These are phyloP conservation scores for Apodemia hepburni DNA, from an alignment of 2,888 invertebrate species.

Conservation along the genomic window DNA sequence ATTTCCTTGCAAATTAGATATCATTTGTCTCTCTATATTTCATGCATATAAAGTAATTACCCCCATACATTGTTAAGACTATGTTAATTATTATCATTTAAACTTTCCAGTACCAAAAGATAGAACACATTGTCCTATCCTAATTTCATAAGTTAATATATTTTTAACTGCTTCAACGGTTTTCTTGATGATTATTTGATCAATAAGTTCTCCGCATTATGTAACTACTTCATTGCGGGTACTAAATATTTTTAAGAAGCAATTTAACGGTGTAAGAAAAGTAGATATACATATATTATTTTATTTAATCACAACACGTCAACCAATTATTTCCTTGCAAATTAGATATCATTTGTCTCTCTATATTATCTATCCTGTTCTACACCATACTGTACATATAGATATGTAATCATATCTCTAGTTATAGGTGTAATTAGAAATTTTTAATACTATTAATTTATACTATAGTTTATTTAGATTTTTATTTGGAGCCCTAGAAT, in stretches of 20 bases:
- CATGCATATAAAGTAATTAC: conserved; percentile 28
- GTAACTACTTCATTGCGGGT: conserved; percentile 29
- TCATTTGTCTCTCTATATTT: conserved; percentile 14
- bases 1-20: conserved; percentile 18
- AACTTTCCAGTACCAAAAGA: conserved; percentile 11
- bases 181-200: conserved; percentile 17
- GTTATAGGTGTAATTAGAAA: conserved; percentile 37
- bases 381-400: conserved; percentile 17
- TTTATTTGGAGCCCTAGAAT: conserved; percentile 32
- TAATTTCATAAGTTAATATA: conserved; percentile 21
- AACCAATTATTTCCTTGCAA: conserved; percentile 15
- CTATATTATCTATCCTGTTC: conserved; percentile 16
- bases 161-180: conserved; percentile 22
- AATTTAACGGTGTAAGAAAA: conserved; percentile 25
- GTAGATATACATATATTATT: conserved; percentile 15
- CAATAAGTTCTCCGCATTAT: conserved; percentile 27
- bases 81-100: not conserved
- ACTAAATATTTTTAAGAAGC: conserved; percentile 23
- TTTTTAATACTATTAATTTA: conserved; percentile 32
- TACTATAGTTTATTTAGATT: conserved; percentile 31
- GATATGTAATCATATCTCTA: conserved; percentile 30
- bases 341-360: conserved; percentile 15
- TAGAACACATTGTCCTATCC: not conserved
- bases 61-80: conserved; percentile 1
- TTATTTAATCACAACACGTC: conserved; percentile 17